Percentiles rank a stretch among this genome's conserved stretches.
phyloP scores from a whole-genome alignment of 2,797 vertebrate genomes.

The Dermochelys coriacea region DNA sequence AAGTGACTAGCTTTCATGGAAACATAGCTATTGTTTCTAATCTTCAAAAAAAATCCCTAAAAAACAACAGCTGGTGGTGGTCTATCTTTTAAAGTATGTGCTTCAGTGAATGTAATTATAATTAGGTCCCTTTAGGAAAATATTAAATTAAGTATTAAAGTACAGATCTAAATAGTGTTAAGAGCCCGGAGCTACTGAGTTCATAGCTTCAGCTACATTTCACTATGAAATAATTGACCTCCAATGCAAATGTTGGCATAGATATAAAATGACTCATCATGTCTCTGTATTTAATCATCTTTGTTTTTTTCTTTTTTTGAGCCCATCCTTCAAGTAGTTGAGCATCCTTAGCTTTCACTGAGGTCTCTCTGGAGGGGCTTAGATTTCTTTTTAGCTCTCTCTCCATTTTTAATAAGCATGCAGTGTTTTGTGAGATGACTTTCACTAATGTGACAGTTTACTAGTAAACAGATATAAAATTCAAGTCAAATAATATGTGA shows the following conservation, averaged over 20 bases:
- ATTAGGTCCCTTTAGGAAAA: conserved; percentile 82
- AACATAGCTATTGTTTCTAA: conserved; percentile 70
- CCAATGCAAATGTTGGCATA: conserved; percentile 70
- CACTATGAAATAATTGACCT: conserved; percentile 78
- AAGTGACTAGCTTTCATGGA: conserved; percentile 63
- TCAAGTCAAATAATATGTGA: conserved; percentile 16
- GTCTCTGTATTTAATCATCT: conserved; percentile 61
- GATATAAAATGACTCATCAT: conserved; percentile 69
- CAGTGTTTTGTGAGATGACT: conserved; percentile 31
- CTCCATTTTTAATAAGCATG: conserved; percentile 19
- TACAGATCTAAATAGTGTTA: conserved; percentile 81
- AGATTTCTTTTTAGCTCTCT: neutral
- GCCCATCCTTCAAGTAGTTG: conserved; percentile 7
- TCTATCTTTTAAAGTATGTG: conserved; percentile 80
- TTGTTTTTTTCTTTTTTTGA: conserved; percentile 61
- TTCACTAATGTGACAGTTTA: conserved; percentile 24
- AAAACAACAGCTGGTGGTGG: conserved; percentile 77
- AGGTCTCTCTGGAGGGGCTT: conserved; percentile 24
- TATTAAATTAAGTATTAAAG: conserved; percentile 84
- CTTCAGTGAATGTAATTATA: conserved; percentile 82
- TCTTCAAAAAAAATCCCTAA: conserved; percentile 43
- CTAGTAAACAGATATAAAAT: conserved; percentile 20
- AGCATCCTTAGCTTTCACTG: conserved; percentile 7
- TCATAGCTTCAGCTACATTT: conserved; percentile 75
- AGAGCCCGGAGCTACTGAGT: conserved; percentile 74